Base-by-base conservation (phyloP, 2,113 vertebrate species). In the Phoenicopterus ruber region DNA sequence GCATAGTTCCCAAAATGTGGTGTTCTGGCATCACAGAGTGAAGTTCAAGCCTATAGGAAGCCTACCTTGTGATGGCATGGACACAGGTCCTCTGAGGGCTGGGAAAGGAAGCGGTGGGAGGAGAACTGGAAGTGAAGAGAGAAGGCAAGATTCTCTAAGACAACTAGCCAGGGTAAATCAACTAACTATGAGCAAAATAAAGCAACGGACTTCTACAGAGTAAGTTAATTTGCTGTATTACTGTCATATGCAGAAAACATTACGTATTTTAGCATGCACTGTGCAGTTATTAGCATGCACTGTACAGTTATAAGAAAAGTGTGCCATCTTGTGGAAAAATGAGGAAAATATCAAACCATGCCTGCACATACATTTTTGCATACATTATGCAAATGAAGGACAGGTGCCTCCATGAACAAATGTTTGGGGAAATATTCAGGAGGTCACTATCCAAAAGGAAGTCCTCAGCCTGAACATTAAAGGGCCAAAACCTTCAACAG, bases 261-360 rank as follows among this genome's bases (percentile, higher is more conserved):
- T 38, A 31, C 12, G 42, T 44, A 9, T 24, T 80, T 65, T 62
- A 79, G 22, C 4, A 11, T 7, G 54, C 54, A 19, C 10, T 31
- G n/a, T n/a, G n/a, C n/a, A n/a, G n/a, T n/a, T n/a, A 7, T 82
- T n/a, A 80, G 22, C 4, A 11, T 7, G 55, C 55, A 20, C 11
- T 32, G 14, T 38, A 17, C 4, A 22, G 63, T 22, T 88, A 7
- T 82, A 73, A 84, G 93, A 96, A 94, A 89, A 95, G 89, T 82
- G 26, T 95, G 94, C 96, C 97, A 96, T 89, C 97, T 97, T 91
- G 97, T 98, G 97, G 97, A 57, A 66, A 93, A 94, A 63, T 11
- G 26, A 2, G 19, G 85, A 47, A 87, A 82, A 90, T 26, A 88
- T 9, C 55, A 71, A 83, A 32, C 34, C 6, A 6, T 62, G 32